Conservation (phyloP, 2,113 vertebrate species). For the Corvus cornix region DNA sequence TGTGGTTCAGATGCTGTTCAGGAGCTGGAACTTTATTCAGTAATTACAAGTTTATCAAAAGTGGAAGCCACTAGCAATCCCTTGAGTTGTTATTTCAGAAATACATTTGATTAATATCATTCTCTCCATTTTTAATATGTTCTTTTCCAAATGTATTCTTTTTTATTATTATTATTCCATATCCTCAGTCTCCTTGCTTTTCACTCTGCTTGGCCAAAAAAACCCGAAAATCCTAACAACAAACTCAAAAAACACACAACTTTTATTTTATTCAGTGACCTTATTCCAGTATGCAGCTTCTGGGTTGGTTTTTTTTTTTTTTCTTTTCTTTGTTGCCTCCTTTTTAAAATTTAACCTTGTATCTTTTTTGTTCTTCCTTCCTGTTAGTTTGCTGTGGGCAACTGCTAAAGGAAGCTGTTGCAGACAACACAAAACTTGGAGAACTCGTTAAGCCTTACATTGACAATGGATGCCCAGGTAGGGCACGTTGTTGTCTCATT, state of each 20-base stretch:
- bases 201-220: background rate
- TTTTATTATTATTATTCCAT: slow-evolving; percentile 2
- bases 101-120: background rate
- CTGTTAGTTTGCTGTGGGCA: slow-evolving; percentile 84
- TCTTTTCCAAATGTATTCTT: slow-evolving; percentile 33
- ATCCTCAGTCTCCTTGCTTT: slow-evolving; percentile 7
- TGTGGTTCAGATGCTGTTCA: background rate
- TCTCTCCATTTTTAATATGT: slow-evolving; percentile 21
- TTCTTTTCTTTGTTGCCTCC: slow-evolving; percentile 37
- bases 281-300: slow-evolving; percentile 32
- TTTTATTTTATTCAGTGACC: slow-evolving; percentile 68
- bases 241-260: background rate
- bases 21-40: background rate
- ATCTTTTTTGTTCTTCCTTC: slow-evolving; percentile 58
- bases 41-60: slow-evolving; percentile 6
- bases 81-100: background rate
- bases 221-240: background rate
- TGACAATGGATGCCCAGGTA: slow-evolving; percentile 78
- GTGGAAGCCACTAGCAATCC: background rate
- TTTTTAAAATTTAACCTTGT: slow-evolving; percentile 73
- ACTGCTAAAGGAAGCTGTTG: slow-evolving; percentile 83
- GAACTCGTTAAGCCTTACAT: slow-evolving; percentile 79
- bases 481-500: background rate
- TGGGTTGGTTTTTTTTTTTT: background rate
- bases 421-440: slow-evolving; percentile 76